These are phyloP conservation scores for Artemisiospiza belli DNA, from an alignment of 2,113 vertebrate species.

Conservation along the genomic window DNA sequence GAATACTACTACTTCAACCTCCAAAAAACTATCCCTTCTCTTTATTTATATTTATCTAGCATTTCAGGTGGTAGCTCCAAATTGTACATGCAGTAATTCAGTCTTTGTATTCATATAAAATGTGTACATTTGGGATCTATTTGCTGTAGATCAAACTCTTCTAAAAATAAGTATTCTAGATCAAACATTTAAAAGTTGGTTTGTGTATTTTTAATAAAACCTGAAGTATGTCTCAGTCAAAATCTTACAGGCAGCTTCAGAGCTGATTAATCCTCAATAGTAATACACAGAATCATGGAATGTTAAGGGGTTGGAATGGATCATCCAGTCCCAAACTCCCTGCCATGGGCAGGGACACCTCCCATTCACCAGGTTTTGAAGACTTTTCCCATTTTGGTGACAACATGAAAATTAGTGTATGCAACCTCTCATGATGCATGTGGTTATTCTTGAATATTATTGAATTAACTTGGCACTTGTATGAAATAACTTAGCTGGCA, in stretches of 20 bases:
- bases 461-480: not conserved
- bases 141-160: not conserved
- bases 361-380: not conserved
- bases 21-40: not conserved
- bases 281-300: not conserved
- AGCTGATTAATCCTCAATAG: not conserved
- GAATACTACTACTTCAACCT: not conserved
- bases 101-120: not conserved
- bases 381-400: not conserved
- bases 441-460: not conserved
- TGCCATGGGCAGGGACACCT: not conserved
- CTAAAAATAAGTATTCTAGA: not conserved
- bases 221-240: not conserved
- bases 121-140: not conserved
- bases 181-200: not conserved
- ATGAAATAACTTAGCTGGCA: not conserved
- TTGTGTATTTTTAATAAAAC: not conserved
- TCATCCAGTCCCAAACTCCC: not conserved
- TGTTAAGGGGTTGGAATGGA: not conserved
- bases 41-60: not conserved
- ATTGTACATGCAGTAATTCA: not conserved
- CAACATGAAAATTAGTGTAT: not conserved
- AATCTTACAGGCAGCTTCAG: not conserved
- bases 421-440: fast-evolving
- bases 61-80: not conserved